Base-by-base conservation (phyloP, 2,888 invertebrate genomes). In the Brachyopa scutellaris region DNA sequence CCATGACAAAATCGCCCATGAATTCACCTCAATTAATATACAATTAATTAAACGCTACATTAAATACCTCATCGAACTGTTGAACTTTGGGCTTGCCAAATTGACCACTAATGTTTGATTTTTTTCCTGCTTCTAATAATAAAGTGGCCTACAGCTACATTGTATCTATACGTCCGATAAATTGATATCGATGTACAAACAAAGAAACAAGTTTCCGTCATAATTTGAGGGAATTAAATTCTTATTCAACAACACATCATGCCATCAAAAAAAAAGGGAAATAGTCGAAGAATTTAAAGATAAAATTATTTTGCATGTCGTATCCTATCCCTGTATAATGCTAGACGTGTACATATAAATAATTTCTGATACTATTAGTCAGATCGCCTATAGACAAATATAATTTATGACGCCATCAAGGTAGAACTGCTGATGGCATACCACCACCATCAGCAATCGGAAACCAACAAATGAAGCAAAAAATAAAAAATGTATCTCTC, bases 401-500 rank as follows among this genome's bases (percentile, higher is more conserved):
- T 57, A 67, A 51, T 36, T 40, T n/a, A 80, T 80, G 74, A 80
- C 74, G 69, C 42, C 45, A 78, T 72, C 70, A 59, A 78, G 47
- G 33, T 70, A 64, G 36, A 53, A 33, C 47, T 45, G 21, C 29
- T 51, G 29, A 51, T 49, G 29, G 38, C 17, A 17, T 7, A 8
- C 21, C 19, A 15, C 33, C 42, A 9, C 5, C 26, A 45, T 8
- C 62, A 19, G 38, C 49, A 29, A 59, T 17, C 53, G 62, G 38
- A 55, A 57, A 9, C 9, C 36, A 49, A 47, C 13, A 49, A 40
- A 23, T 23, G n/a, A n/a, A n/a, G n/a, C n/a, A 13, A 13, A 33
- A 53, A 59, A n/a, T 19, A 19, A 1, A 61, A 38, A 31, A 61
- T 49, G n/a, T 7, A 69, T 23, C 23, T 40, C 3, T 1, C 33